phyloP scores from a whole-genome alignment of 2,797 vertebrate species.

The Phoebastria nigripes region DNA sequence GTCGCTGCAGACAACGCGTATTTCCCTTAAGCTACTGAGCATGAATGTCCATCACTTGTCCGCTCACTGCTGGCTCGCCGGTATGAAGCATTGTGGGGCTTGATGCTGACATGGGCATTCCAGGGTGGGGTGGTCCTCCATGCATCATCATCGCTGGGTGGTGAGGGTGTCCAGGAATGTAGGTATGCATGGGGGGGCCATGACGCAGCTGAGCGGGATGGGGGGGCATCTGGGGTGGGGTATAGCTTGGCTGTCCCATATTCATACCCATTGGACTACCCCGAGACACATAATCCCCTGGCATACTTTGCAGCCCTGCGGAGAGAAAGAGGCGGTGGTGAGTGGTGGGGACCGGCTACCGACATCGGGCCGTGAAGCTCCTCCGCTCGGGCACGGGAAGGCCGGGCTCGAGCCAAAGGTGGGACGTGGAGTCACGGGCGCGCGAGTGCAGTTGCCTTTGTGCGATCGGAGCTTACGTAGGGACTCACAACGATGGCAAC shows the following conservation, averaged over 20 bases:
- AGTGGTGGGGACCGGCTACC: background rate
- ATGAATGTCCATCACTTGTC: constrained; percentile 88
- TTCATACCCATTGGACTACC: constrained; percentile 87
- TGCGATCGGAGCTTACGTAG: accelerated
- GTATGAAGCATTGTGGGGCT: constrained; percentile 84
- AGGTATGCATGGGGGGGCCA: constrained; percentile 87
- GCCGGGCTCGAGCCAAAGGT: background rate
- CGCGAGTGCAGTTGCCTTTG: accelerated
- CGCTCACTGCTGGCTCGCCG: constrained; percentile 84
- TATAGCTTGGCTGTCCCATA: constrained; percentile 86
- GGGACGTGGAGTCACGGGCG: accelerated
- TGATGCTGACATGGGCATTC: constrained; percentile 88
- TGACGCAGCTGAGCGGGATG: constrained; percentile 85
- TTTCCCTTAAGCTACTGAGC: constrained; percentile 87
- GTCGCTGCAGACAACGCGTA: constrained; percentile 76
- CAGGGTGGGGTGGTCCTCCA: constrained; percentile 87
- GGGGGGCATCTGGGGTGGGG: constrained; percentile 83
- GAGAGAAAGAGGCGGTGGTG: constrained; percentile 59
- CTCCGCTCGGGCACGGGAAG: accelerated
- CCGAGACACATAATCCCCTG: constrained; percentile 89
- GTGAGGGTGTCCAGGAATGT: constrained; percentile 87
- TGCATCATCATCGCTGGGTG: constrained; percentile 88
- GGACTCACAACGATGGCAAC: background rate
- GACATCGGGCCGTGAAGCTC: accelerated
- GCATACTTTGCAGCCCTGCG: constrained; percentile 89